phyloP scores from a whole-genome alignment of 2,113 vertebrate genomes.

The Ancistrus triradiatus region DNA sequence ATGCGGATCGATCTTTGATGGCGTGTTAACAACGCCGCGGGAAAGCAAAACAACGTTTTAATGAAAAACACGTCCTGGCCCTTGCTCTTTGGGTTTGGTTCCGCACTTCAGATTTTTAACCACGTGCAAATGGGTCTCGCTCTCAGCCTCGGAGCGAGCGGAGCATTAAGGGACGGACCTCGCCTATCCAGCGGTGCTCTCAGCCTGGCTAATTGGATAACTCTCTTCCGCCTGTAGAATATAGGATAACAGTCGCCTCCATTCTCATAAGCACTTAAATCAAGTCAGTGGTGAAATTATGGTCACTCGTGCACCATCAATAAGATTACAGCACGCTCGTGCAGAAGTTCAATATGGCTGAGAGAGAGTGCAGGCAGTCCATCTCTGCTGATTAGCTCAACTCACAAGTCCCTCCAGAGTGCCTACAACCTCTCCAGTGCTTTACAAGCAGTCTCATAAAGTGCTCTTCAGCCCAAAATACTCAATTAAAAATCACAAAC shows the following conservation, averaged over 20 bases:
- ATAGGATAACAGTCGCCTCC: conserved; percentile 58
- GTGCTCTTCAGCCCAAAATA: neutral
- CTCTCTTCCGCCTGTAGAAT: conserved; percentile 58
- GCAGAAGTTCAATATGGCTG: conserved; percentile 56
- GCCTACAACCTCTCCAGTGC: conserved; percentile 11
- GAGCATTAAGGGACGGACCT: conserved; percentile 26
- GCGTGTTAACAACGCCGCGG: neutral
- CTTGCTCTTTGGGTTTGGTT: neutral
- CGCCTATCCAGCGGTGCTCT: conserved; percentile 43
- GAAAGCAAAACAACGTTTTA: neutral
- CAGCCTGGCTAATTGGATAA: conserved; percentile 57
- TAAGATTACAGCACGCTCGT: conserved; percentile 63
- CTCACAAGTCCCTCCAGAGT: conserved; percentile 34
- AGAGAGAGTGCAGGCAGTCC: conserved; percentile 52
- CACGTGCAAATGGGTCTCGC: neutral
- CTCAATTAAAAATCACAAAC: neutral
- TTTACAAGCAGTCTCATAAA: conserved; percentile 32
- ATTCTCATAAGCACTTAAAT: conserved; percentile 68
- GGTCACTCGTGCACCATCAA: conserved; percentile 61
- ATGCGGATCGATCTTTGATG: neutral
- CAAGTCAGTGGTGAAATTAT: conserved; percentile 69
- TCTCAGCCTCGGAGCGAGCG: conserved; percentile 14
- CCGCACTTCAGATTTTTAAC: neutral
- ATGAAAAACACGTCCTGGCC: neutral
- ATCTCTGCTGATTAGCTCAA: conserved; percentile 58